Base-by-base conservation (phyloP, 2,113 vertebrate species). In the Apaloderma vittatum region DNA sequence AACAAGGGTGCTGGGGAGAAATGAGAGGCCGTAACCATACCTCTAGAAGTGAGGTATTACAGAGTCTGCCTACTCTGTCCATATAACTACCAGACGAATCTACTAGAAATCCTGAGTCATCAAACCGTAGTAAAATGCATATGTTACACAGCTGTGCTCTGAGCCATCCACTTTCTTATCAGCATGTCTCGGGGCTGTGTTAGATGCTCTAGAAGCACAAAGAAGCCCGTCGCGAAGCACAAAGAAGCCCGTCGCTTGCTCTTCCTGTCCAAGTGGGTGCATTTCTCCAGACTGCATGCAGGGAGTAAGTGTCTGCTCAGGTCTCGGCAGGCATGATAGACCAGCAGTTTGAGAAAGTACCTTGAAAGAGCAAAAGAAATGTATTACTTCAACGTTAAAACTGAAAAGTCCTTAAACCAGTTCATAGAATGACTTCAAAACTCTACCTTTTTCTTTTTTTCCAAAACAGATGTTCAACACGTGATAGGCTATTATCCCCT, bases 121-220 rank as follows among this genome's bases (percentile, higher is more conserved):
- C 68, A 75, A 62, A 45, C 37, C 54, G 32, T 32, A 37, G 55
- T 34, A 83, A 88, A 90, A 71, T 30, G 30, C 65, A 6, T 80
- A 37, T 89, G 80, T 61, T 81, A 78, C 26, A 75, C 80, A 94
- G 83, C 83, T 96, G 93, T 74, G 37, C 55, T 92, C 80, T 45
- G 45, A 71, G 57, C 40, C 79, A 86, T 51, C 8, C 43, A 6
- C 72, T 40, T 80, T 84, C 80, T 81, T 95, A 90, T 91, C 93
- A 92, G 51, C 10, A 2, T 51, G 68, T 83, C 68, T 84, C 2
- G 2, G 36, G 52, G 13, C 74, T 63, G 24, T 26, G 8, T 83
- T 46, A 57, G 67, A 62, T 55, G 26, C 21, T 70, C 46, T 17
- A 51, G 59, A 71, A 80, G 22, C 22, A 43, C 19, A 24, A 84